Percentiles rank a stretch among this genome's conserved stretches.
phyloP scores from a whole-genome alignment of 2,888 invertebrate species.

The Acanthosepion esculentum region DNA sequence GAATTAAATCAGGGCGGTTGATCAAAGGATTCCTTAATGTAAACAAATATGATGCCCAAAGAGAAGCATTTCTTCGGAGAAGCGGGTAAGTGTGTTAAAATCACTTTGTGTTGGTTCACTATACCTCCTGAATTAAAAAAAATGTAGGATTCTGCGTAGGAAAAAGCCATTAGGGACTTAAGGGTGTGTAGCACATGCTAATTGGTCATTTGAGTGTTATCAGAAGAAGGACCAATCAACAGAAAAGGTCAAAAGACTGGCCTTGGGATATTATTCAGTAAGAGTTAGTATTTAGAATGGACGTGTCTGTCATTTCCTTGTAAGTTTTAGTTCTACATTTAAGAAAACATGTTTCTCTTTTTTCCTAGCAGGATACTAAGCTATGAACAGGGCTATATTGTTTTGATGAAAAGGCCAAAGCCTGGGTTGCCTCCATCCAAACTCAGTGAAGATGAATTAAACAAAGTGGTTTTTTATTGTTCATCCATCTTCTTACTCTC shows the following conservation, averaged over 20 bases:
- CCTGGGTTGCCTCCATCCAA: no score
- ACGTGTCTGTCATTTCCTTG: no score
- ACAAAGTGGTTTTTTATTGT: no score
- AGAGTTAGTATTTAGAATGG: neutral
- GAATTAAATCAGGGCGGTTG: constrained; percentile 67
- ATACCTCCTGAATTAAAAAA: neutral
- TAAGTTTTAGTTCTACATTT: no score
- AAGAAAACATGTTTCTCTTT: no score
- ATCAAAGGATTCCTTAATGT: constrained; percentile 71
- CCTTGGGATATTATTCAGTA: neutral
- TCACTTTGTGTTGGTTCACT: neutral
- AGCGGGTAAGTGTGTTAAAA: constrained; percentile 58
- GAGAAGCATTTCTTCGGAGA: constrained; percentile 70
- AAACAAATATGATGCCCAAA: constrained; percentile 69
- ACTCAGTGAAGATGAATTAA: no score
- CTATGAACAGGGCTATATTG: no score
- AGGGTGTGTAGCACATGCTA: neutral
- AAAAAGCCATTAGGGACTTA: neutral
- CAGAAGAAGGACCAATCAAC: neutral
- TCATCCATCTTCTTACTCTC: no score
- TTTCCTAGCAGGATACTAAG: no score
- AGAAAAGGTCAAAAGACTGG: neutral
- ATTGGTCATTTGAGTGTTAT: no score
- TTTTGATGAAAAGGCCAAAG: no score
- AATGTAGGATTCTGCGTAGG: neutral